These are phyloP conservation scores for Paguma larvata DNA, from an alignment of 2,797 vertebrate species.

Conservation along the genomic window DNA sequence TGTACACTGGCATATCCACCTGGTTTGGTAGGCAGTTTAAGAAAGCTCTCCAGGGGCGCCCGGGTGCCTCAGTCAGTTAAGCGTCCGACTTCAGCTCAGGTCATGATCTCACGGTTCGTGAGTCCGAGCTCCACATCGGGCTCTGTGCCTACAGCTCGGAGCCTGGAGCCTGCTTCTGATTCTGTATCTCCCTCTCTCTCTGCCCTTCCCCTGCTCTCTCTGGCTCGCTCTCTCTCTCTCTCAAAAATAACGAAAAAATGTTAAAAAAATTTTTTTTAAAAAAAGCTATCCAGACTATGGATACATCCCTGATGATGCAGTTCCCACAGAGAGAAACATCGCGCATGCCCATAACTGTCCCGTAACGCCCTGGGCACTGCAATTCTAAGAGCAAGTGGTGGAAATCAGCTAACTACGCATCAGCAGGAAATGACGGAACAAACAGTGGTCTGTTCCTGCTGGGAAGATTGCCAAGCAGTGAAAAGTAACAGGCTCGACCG, in stretches of 20 bases:
- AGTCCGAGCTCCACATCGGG: too few species aligned
- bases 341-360: rapidly evolving
- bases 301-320: background rate
- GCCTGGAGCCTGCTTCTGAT: too few species aligned
- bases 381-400: background rate
- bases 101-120: too few species aligned
- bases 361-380: rapidly evolving
- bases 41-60: background rate
- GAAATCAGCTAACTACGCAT: background rate
- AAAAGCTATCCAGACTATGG: background rate
- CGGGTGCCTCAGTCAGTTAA: too few species aligned
- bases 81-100: too few species aligned
- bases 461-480: rapidly evolving
- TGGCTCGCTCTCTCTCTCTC: too few species aligned
- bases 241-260: too few species aligned
- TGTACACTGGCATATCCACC: background rate
- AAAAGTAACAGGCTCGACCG: rapidly evolving
- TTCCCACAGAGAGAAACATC: background rate
- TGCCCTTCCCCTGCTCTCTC: too few species aligned
- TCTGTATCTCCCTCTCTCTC: too few species aligned
- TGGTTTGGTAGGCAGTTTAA: background rate
- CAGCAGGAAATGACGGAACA: background rate
- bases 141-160: too few species aligned
- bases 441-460: background rate
- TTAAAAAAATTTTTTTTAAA: too few species aligned